phyloP scores from a whole-genome alignment of 1,140 invertebrate species.

The Thalassaphorura encarpata region DNA sequence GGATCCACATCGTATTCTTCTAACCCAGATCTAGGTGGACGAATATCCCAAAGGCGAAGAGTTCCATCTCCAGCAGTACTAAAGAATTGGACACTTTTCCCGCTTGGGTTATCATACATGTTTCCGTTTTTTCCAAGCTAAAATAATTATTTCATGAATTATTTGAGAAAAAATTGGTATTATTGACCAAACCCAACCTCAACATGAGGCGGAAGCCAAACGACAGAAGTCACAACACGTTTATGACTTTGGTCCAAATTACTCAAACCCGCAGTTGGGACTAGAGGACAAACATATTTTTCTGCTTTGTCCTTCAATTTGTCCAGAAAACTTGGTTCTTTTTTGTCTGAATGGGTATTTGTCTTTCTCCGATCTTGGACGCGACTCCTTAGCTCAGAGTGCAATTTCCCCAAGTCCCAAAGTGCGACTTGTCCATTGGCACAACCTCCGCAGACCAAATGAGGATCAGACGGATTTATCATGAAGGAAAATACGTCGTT shows the following conservation, averaged over 20 bases:
- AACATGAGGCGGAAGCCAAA: conserved; percentile 24
- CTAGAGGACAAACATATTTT: conserved; percentile 21
- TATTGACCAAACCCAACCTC: conserved; percentile 1
- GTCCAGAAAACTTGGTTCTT: conserved; percentile 14
- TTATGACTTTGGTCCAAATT: conserved; percentile 25
- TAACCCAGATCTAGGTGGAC: conserved; percentile 8
- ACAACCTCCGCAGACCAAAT: conserved; percentile 43
- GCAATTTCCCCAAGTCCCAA: conserved; percentile 39
- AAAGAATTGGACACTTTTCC: conserved; percentile 23
- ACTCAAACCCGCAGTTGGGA: conserved; percentile 11
- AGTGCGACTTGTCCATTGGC: conserved; percentile 43
- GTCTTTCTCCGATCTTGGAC: conserved; percentile 18
- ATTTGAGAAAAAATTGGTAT: no score
- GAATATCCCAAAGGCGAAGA: conserved; percentile 25
- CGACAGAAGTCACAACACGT: conserved; percentile 14
- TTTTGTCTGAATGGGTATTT: background rate
- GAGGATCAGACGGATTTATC: conserved; percentile 40
- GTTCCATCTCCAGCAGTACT: conserved; percentile 19
- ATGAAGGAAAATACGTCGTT: conserved; percentile 42
- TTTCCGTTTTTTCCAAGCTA: conserved; percentile 27
- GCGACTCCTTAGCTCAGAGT: conserved; percentile 11
- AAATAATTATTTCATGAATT: background rate
- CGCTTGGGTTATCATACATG: conserved; percentile 16
- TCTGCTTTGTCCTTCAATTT: conserved; percentile 24
- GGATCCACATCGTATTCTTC: conserved; percentile 12